Percentiles rank a stretch among this genome's conserved stretches.
These are phyloP conservation scores for Ctenosaura bakeri DNA, from an alignment of 2,797 vertebrate species.

Conservation along the genomic window DNA sequence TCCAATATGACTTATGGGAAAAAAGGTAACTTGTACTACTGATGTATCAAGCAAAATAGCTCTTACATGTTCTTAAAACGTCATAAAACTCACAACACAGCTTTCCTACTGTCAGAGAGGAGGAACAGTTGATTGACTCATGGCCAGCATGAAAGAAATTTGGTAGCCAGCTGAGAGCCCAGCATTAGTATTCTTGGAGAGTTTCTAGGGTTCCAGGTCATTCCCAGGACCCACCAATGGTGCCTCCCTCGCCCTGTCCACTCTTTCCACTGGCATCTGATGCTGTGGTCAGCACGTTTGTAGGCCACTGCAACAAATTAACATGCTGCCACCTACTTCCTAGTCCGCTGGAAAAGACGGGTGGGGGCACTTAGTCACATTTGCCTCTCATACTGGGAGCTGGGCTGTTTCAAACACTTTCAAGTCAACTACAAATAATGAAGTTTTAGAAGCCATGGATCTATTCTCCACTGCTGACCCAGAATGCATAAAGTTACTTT, in stretches of 20 bases:
- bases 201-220: too few species aligned
- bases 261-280: too few species aligned
- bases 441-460: neutral
- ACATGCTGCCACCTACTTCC: neutral
- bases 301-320: neutral
- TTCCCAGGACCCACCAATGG: neutral
- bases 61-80: neutral
- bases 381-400: neutral
- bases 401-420: neutral
- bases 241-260: neutral
- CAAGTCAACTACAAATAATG: too few species aligned
- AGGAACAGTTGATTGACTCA: neutral
- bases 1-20: neutral
- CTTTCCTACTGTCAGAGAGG: neutral
- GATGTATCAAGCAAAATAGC: neutral
- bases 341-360: neutral
- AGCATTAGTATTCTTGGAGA: neutral
- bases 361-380: neutral
- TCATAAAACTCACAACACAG: neutral
- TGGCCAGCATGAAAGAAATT: neutral
- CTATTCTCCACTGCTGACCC: neutral
- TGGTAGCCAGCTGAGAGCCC: neutral
- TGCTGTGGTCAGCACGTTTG: neutral
- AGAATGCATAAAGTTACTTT: too few species aligned
- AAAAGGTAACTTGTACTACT: neutral